Evolutionary conservation across 2,888 invertebrate genomes (phyloP), one percentile per base, ranked within the genome.

Genomic region (Listrodromus nycthemerus): DNA sequence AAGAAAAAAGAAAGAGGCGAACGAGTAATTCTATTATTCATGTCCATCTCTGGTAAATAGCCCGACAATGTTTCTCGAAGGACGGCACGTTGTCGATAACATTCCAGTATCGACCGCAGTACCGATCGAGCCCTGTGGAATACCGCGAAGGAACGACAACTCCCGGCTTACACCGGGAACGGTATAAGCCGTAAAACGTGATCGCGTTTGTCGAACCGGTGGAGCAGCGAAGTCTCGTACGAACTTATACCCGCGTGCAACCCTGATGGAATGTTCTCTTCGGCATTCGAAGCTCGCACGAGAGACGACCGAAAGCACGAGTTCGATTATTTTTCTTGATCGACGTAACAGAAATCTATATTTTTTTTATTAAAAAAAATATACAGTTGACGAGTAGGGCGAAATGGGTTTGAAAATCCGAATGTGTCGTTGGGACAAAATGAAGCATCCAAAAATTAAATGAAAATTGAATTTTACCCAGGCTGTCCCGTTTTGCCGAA

Each of bases 151-250:
- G 61, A 61, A 61, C 61, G 61, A 6, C 3, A 21, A 37, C 37
- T 10, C 37, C 37, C 8, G 37, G 37, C 37, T 37, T 37, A 37
- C 10, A 1, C 8, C 37, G 37, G 37, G 8, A 37, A 37, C 10
- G 10, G 45, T 48, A 16, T 45, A 45, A 66, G 66, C 66, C 45
- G 24, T 45, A 45, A 66, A 66, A 66, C 66, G 66, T 66, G 66
- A 66, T 45, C 66, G 66, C 41, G 41, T 13, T 66, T 41, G 27
- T 66, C 45, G 21, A 66, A 21, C 41, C 21, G 1, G 52, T 52
- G 52, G 52, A 21, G 21, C 19, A 8, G 19, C 21, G 55, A 41
- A 13, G 10, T 3, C 41, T 41, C 63, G 16, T 63, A 33, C 24
- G 19, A 16, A 30, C 19, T 30, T 7, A 16, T 16, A 30, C 30